A percentile compares a stretch with the other conserved stretches of the same genome.
These are phyloP conservation scores for Drosophila pectinifera DNA, from an alignment of 1,140 invertebrate genomes.

Conservation along the genomic window DNA sequence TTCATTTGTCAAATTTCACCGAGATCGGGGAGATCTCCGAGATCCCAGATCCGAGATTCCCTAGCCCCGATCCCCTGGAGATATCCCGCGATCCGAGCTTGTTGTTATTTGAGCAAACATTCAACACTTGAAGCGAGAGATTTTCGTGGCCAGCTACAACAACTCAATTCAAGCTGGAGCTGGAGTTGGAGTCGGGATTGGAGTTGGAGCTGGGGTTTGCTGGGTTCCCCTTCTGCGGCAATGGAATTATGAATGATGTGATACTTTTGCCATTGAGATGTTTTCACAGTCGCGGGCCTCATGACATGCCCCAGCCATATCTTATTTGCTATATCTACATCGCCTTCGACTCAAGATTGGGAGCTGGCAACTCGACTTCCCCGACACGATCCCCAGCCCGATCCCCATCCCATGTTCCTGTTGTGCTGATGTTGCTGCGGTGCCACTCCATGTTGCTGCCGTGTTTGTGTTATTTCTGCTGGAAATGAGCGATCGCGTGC, in stretches of 20 bases:
- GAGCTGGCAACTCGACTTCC: constrained; percentile 37
- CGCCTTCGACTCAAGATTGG: constrained; percentile 53
- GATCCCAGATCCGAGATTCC: constrained; percentile 40
- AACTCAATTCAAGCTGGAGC: constrained; percentile 65
- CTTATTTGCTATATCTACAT: constrained; percentile 83
- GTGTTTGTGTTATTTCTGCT: constrained; percentile 83
- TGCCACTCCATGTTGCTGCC: constrained; percentile 62
- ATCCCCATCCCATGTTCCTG: neutral
- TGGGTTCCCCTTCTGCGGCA: constrained; percentile 37
- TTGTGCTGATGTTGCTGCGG: constrained; percentile 25
- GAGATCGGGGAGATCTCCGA: constrained; percentile 62
- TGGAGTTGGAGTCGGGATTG: neutral
- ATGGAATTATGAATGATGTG: constrained; percentile 85
- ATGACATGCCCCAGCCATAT: constrained; percentile 81
- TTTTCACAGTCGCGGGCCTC: constrained; percentile 80
- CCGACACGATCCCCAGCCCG: neutral
- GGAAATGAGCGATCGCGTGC: constrained; percentile 83
- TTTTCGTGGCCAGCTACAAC: constrained; percentile 81
- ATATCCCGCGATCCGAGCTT: constrained; percentile 60
- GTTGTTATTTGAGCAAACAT: constrained; percentile 84
- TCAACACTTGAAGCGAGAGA: constrained; percentile 82
- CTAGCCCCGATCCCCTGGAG: constrained; percentile 40
- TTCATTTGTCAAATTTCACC: constrained; percentile 84
- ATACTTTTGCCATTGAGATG: constrained; percentile 84
- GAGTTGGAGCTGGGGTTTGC: constrained; percentile 1